Evolutionary conservation across 2,888 invertebrate genomes (phyloP), one percentile per base, ranked within the genome.

Genomic region (Drosophila merina): DNA sequence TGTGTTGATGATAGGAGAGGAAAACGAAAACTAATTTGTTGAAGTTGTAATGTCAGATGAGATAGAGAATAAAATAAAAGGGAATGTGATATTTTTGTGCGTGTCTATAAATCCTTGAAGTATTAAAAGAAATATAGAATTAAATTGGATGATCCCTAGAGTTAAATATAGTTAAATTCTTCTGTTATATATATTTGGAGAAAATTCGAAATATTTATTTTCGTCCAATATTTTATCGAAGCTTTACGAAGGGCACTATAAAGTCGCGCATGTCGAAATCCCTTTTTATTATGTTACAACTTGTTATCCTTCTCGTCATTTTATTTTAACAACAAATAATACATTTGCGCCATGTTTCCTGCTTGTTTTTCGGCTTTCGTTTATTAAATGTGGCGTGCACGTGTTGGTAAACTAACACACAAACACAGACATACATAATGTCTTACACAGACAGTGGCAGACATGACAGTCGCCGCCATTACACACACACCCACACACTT

Each of bases 311-410:
- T 57, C 69, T 70, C 57, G 63, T 72, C 70, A 70, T 77, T 74
- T 79, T 75, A 75, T 77, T 88, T 83, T 63, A 86, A 88, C 79
- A 84, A 79, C 75, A 77, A 77, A 83, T 74, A 74, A 76, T 64
- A 75, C 70, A 79, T 75, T 76, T 75, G 71, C 60, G 74, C 72
- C 70, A 63, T 83, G 80, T 75, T 79, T 74, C 59, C 69, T 57
- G 71, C 69, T 70, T 75, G 64, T 73, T 64, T 76, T 59, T 73
- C 45, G 69, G 66, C 54, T n/a, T 64, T 62, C 45, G 62, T 71
- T 77, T 83, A 76, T 86, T 79, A 79, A 88, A 88, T 88, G 76
- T 71, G 70, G 72, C 85, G 74, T 75, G 79, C 86, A 85, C 80
- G 86, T 85, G 88, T 86, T 87, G 78, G 80, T 75, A 70, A 79